Conservation (phyloP, 2,888 invertebrate genomes). For the Hirtodrosophila trivittata region DNA sequence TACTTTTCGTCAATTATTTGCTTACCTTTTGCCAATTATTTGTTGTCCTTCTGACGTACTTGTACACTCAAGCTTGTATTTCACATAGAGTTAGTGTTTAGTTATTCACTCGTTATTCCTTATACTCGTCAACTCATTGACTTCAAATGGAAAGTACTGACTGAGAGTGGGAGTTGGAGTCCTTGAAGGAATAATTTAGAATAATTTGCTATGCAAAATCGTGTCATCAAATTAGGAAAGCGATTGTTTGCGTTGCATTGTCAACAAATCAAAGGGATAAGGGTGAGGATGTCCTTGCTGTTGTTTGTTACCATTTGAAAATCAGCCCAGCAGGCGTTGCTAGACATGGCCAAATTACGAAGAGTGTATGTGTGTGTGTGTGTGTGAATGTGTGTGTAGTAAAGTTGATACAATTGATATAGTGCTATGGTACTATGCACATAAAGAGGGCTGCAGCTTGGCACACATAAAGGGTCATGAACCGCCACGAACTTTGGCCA, state of each 20-base stretch:
- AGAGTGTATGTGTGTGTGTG: constrained; percentile 4
- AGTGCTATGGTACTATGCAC: constrained; percentile 15
- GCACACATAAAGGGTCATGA: constrained; percentile 38
- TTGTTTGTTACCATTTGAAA: constrained; percentile 18
- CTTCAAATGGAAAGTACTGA: too few species aligned
- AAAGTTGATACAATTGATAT: constrained; percentile 50
- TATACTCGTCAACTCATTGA: background rate
- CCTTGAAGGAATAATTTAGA: constrained; percentile 17
- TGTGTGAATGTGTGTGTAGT: constrained; percentile 19
- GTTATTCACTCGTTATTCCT: constrained; percentile 1
- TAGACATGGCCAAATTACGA: constrained; percentile 33
- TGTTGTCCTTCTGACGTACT: too few species aligned
- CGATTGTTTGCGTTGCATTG: constrained; percentile 16
- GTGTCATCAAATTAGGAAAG: constrained; percentile 27
- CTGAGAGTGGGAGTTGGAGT: background rate
- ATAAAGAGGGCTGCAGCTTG: constrained; percentile 18
- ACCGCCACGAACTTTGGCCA: constrained; percentile 7
- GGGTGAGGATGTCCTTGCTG: constrained; percentile 2
- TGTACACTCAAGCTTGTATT: too few species aligned
- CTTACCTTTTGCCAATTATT: too few species aligned
- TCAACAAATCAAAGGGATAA: background rate
- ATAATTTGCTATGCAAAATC: constrained; percentile 39
- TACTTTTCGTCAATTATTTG: too few species aligned
- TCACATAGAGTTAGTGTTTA: too few species aligned
- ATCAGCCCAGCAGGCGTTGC: constrained; percentile 34